Base-by-base conservation (phyloP, 1,140 invertebrate genomes). In the Drosophila tristis region DNA sequence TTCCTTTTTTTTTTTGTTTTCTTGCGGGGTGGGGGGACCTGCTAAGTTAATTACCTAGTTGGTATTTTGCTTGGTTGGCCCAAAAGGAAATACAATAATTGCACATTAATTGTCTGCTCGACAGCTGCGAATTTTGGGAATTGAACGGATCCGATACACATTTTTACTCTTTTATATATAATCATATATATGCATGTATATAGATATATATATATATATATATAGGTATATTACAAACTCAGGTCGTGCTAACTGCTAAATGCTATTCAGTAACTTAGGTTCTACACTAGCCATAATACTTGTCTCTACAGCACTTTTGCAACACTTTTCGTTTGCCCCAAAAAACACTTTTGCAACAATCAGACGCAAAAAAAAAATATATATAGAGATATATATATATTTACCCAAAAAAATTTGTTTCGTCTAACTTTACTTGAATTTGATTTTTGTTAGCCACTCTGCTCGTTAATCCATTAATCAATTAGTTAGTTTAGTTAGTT, bases 91-190 rank as follows among this genome's bases (percentile, higher is more conserved):
- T 39, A 39, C 11, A 67, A 67, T 76, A 76, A 76, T 76, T 76
- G 73, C 73, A 75, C 73, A 75, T 11, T 35, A 60, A 65, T 56
- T 73, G 59, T 73, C 68, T 11, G 70, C 31, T 73, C 49, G 57
- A 72, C 68, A 72, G 68, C 68, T 63, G 70, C 71, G 70, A 44
- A 73, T 74, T 4, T 39, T 59, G 47, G 71, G 64, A 70, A 57
- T 70, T 70, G 67, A 71, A 74, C 71, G 61, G 59, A 74, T 65
- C 71, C 35, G 61, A 74, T 58, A 74, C 54, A 58, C 72, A n/a
- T 79, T 6, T 64, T 43, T 67, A 54, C 54, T 20, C 42, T 25
- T 64, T 25, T 71, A 51, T 77, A 20, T 58, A 54, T 77, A 20
- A 20, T 20, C 20, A 51, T 49, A 45, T 78, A 31, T 71, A 64